phyloP scores from a whole-genome alignment of 2,113 vertebrate genomes.

The Formicarius rufipectus region DNA sequence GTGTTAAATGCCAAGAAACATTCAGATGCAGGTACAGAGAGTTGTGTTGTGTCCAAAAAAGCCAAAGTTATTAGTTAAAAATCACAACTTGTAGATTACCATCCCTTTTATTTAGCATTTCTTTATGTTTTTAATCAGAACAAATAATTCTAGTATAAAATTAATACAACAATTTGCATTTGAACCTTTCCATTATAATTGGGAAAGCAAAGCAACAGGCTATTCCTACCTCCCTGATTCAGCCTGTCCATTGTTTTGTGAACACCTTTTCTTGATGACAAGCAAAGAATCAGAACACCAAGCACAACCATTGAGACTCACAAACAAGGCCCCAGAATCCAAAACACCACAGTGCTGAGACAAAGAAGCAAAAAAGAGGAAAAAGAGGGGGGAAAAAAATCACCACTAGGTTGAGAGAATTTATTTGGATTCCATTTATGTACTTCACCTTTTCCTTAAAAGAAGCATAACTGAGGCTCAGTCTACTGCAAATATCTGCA shows the following conservation, averaged over 20 bases:
- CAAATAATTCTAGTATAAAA: neutral
- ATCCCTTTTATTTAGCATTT: neutral
- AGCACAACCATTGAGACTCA: slow-evolving; percentile 67
- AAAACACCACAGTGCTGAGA: slow-evolving; percentile 73
- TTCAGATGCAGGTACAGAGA: neutral
- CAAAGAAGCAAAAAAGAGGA: slow-evolving; percentile 42
- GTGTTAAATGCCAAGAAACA: neutral
- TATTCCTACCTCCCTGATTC: slow-evolving; percentile 77
- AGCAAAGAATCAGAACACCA: slow-evolving; percentile 73
- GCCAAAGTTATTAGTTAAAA: neutral
- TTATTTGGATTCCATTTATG: slow-evolving; percentile 69
- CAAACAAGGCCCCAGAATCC: slow-evolving; percentile 71
- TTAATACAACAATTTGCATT: neutral
- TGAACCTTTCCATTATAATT: neutral
- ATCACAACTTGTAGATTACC: neutral
- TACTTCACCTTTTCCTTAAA: slow-evolving; percentile 71
- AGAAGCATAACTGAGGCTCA: neutral
- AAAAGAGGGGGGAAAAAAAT: neutral
- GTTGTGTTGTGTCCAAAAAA: neutral
- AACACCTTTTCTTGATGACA: slow-evolving; percentile 62
- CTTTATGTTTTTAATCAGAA: neutral
- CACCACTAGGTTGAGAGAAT: slow-evolving; percentile 56
- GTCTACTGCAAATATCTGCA: neutral
- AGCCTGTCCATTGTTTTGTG: slow-evolving; percentile 74
- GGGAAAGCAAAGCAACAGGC: slow-evolving; percentile 28